Conservation (phyloP, 2,888 invertebrate species). For the Agrochola macilenta region DNA sequence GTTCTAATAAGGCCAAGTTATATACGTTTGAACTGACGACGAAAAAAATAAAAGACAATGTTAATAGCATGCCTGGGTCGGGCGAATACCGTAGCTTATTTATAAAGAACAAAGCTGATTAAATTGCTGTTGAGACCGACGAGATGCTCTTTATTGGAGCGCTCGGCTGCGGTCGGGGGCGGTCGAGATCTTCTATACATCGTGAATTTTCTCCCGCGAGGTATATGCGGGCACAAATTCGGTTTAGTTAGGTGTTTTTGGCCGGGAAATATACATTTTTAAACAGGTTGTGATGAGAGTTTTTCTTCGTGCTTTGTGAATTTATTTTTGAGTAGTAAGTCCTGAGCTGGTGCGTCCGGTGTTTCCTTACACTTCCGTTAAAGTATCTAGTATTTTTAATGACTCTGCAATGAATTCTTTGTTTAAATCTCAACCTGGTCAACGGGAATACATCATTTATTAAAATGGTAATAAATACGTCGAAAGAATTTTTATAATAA, state of each 20-base stretch:
- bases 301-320: constrained; percentile 42
- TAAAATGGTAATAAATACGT: constrained; percentile 46
- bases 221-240: constrained; percentile 63
- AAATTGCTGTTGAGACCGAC: constrained; percentile 80
- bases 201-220: constrained; percentile 63
- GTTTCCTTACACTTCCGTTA: constrained; percentile 25
- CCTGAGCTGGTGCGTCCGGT: constrained; percentile 15
- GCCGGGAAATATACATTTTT: constrained; percentile 66
- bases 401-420: constrained; percentile 23
- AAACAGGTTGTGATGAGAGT: constrained; percentile 57
- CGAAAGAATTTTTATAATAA: constrained; percentile 55
- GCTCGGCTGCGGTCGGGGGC: constrained; percentile 68
- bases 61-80: constrained; percentile 72
- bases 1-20: constrained; percentile 62
- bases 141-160: constrained; percentile 76
- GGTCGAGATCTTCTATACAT: constrained; percentile 63
- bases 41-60: constrained; percentile 67
- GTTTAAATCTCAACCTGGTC: not conserved
- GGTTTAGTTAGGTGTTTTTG: constrained; percentile 61
- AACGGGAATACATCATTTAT: constrained; percentile 11
- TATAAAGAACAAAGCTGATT: constrained; percentile 83
- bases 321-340: constrained; percentile 23
- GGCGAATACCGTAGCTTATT: constrained; percentile 76
- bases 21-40: constrained; percentile 63
- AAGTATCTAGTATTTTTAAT: constrained; percentile 37